phyloP scores from a whole-genome alignment of 2,797 vertebrate genomes.

The Jordanella pulchra region DNA sequence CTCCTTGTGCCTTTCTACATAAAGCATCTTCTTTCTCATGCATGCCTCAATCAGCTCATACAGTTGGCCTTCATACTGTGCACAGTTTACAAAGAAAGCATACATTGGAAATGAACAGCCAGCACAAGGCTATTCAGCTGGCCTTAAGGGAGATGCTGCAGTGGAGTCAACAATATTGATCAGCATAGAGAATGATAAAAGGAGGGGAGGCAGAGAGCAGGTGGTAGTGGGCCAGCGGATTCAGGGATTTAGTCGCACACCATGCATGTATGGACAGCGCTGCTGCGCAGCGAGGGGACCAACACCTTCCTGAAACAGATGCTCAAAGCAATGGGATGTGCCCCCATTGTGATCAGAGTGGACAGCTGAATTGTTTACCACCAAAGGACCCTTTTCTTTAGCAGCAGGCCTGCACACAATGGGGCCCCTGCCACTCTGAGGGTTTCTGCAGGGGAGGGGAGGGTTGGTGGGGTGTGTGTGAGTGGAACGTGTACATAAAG shows the following conservation, averaged over 20 bases:
- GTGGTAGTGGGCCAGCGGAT: slow-evolving; percentile 70
- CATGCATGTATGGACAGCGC: slow-evolving; percentile 57
- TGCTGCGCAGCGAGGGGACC: slow-evolving; percentile 52
- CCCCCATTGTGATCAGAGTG: slow-evolving; percentile 79
- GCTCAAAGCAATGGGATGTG: slow-evolving; percentile 78
- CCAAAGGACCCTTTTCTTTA: slow-evolving; percentile 77
- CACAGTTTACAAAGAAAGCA: slow-evolving; percentile 56
- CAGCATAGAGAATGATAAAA: slow-evolving; percentile 60
- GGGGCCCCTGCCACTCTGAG: slow-evolving; percentile 64
- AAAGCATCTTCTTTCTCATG: slow-evolving; percentile 47
- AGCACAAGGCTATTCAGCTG: slow-evolving; percentile 51
- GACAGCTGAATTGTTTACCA: slow-evolving; percentile 81
- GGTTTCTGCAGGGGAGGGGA: slow-evolving; percentile 58
- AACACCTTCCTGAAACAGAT: slow-evolving; percentile 73
- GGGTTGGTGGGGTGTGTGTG: slow-evolving; percentile 10
- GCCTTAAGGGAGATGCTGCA: slow-evolving; percentile 60
- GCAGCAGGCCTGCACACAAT: slow-evolving; percentile 71
- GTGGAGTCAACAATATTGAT: slow-evolving; percentile 73
- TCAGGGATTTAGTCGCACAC: slow-evolving; percentile 70
- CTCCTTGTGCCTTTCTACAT: slow-evolving; percentile 35
- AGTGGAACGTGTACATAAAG: slow-evolving; percentile 38
- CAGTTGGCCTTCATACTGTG: slow-evolving; percentile 53
- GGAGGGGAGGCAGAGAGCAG: slow-evolving; percentile 71
- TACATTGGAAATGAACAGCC: slow-evolving; percentile 53
- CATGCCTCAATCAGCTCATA: slow-evolving; percentile 56